phyloP scores from a whole-genome alignment of 1,140 invertebrate genomes.

The Bradysia coprophila region DNA sequence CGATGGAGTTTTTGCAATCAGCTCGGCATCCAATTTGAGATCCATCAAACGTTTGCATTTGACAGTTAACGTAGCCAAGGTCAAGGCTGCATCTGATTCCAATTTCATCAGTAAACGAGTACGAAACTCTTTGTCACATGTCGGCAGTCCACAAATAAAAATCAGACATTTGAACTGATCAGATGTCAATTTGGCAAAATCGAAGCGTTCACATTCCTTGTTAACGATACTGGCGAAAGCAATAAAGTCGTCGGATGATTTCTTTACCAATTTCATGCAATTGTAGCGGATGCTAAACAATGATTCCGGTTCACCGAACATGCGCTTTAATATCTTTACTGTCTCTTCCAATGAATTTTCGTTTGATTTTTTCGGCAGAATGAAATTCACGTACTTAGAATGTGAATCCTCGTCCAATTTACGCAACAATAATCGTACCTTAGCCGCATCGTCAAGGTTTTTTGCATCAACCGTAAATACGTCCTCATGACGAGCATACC shows the following conservation, averaged over 20 bases:
- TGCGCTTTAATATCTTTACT: conserved; percentile 2
- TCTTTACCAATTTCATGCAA: conserved; percentile 4
- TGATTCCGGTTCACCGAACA: conserved; percentile 3
- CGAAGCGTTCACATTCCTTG: no score
- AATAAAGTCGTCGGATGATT: not conserved
- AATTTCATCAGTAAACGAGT: not conserved
- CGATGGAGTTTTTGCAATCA: no score
- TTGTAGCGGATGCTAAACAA: conserved; percentile 3
- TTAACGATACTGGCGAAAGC: conserved; percentile 1
- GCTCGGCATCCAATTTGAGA: no score
- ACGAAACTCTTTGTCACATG: not conserved
- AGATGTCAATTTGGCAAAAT: no score
- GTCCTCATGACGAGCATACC: conserved; percentile 5
- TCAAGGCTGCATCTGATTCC: not conserved
- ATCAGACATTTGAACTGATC: not conserved
- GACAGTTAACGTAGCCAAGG: not conserved
- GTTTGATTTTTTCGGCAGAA: conserved; percentile 3
- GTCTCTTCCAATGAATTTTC: conserved; percentile 3
- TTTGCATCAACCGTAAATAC: conserved; percentile 1
- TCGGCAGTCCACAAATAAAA: not conserved
- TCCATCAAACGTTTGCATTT: conserved; percentile 4
- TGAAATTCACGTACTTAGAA: conserved; percentile 4
- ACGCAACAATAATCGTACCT: conserved; percentile 3
- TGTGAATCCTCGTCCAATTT: conserved; percentile 2
- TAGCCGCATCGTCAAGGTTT: conserved; percentile 5